Base-by-base conservation (phyloP, 2,888 invertebrate species). In the Leucophenga montana region DNA sequence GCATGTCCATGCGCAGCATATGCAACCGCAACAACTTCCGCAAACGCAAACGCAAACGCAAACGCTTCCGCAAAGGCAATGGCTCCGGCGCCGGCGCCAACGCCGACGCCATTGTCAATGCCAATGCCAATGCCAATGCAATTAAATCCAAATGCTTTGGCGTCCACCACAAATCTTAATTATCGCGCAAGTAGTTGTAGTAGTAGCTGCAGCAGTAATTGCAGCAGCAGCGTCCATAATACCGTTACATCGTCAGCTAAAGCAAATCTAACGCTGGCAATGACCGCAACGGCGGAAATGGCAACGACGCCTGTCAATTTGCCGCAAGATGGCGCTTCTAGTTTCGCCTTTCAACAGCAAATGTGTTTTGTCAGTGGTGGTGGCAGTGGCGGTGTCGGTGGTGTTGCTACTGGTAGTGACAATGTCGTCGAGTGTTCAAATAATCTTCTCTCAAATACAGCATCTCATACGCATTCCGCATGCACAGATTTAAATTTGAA, bases 401-500 rank as follows among this genome's bases (percentile, higher is more conserved):
- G 72, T 76, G 54, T 18, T 54, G 20, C 16, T 33, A 9, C 33
- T 33, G 39, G 33, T 14, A 16, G 14, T 16, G 83, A 83, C 8
- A 83, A 84, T 62, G 71, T 81, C 27, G 82, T 83, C 14, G 82
- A 83, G 16, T 81, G 82, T 67, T 77, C 82, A 39, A 83, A 78
- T 50, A 79, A 71, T 56, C 73, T 76, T 56, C 78, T 77, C 64
- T 76, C 77, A 69, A 76, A 73, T 50, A 75, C 75, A 73, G 78
- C 76, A 74, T 81, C 82, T 70, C 84, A 78, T 76, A 81, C 78
- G 59, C 82, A 77, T 71, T 82, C 83, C 72, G 79, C 75, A 77
- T 74, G 80, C 76, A 82, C 84, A n/a, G n/a, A n/a, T n/a, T n/a
- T n/a, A 79, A 85, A 81, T 83, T 81, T 81, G 82, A 81, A 81